Evolutionary conservation across 2,888 invertebrate species (phyloP).

Genomic region (Marasmarcha lunaedactyla): DNA sequence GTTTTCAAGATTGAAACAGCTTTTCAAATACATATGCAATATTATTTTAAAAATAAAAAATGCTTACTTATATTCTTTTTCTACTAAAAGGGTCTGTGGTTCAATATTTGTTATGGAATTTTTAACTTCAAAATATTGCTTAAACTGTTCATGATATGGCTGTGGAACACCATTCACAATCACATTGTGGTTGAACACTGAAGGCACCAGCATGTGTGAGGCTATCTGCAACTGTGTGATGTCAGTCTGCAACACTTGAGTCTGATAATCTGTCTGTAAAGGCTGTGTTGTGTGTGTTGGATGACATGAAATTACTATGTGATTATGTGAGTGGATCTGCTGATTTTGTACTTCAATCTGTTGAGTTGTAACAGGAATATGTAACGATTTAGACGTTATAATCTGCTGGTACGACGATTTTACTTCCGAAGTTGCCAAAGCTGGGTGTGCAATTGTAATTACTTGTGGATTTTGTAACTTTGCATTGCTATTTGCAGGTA

Average conservation of each 20-base stretch:
- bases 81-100: conserved; percentile 20
- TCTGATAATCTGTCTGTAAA: neutral
- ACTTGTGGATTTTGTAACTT: conserved; percentile 35
- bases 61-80: no score
- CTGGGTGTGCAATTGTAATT: conserved; percentile 37
- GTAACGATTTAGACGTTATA: conserved; percentile 35
- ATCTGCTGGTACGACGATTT: conserved; percentile 47
- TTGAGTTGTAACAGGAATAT: conserved; percentile 10
- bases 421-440: conserved; percentile 33
- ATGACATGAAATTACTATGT: conserved; percentile 49
- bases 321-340: conserved; percentile 31
- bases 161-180: conserved; percentile 38
- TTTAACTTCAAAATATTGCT: conserved; percentile 35
- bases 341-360: conserved; percentile 20
- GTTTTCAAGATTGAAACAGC: no score
- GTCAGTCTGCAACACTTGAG: conserved; percentile 28
- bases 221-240: conserved; percentile 43
- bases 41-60: no score
- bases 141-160: conserved; percentile 41
- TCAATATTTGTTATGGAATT: conserved; percentile 38
- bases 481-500: conserved; percentile 26
- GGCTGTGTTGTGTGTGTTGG: conserved; percentile 34
- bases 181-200: conserved; percentile 42
- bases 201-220: conserved; percentile 45
- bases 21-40: no score